A percentile compares a stretch with the other conserved stretches of the same genome.
Conservation (phyloP, 2,888 invertebrate genomes). For the Chymomyza procnemis region DNA sequence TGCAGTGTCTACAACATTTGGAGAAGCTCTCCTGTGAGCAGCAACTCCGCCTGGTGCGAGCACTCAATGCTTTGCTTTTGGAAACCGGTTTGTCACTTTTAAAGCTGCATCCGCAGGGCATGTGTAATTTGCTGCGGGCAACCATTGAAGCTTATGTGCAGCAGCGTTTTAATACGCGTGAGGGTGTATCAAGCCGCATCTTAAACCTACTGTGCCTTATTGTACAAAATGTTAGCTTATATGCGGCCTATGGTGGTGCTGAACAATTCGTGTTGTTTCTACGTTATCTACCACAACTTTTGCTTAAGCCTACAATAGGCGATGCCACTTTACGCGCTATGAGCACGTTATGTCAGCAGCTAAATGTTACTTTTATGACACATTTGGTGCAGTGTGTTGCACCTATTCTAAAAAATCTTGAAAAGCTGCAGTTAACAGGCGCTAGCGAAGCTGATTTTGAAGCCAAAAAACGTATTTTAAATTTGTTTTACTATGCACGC, state of each 20-base stretch:
- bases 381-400: constrained; percentile 79
- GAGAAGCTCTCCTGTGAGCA: constrained; percentile 40
- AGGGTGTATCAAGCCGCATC: constrained; percentile 75
- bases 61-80: constrained; percentile 61
- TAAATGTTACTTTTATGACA: constrained; percentile 80
- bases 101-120: constrained; percentile 47
- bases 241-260: constrained; percentile 68
- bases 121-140: constrained; percentile 65
- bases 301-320: constrained; percentile 80
- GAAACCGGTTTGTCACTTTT: constrained; percentile 57
- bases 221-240: constrained; percentile 77
- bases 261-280: constrained; percentile 80
- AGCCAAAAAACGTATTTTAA: constrained; percentile 80
- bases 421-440: constrained; percentile 75
- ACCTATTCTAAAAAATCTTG: constrained; percentile 78
- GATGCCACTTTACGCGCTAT: constrained; percentile 81
- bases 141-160: constrained; percentile 64
- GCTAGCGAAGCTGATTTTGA: constrained; percentile 74
- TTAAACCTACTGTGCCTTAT: constrained; percentile 79
- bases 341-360: constrained; percentile 81
- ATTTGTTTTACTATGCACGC: constrained; percentile 80
- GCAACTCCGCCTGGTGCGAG: constrained; percentile 56
- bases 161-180: constrained; percentile 58
- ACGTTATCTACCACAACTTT: constrained; percentile 80
- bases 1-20: constrained; percentile 38